These are phyloP conservation scores for Cryptotis parvus DNA, from an alignment of 2,113 vertebrate species.

Conservation along the genomic window DNA sequence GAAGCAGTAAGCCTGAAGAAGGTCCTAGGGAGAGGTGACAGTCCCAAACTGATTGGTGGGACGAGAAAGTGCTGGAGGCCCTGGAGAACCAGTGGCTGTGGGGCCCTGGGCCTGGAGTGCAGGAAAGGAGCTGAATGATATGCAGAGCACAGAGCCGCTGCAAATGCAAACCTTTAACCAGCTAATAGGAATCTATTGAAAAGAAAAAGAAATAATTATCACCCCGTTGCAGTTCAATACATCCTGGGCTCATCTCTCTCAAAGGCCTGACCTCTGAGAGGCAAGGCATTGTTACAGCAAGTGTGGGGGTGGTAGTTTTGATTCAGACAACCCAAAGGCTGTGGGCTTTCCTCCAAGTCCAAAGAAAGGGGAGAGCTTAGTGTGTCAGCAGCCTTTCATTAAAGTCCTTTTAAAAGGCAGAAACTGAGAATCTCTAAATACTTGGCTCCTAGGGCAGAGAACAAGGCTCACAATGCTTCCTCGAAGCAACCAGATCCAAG, in stretches of 20 bases:
- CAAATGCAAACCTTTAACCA: conserved; percentile 68
- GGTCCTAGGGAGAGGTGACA: neutral
- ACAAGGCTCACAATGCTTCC: neutral
- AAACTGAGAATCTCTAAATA: conserved; percentile 11
- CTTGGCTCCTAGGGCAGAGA: neutral
- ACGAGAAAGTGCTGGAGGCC: neutral
- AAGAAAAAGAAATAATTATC: conserved; percentile 71
- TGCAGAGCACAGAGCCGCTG: conserved; percentile 51
- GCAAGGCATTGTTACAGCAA: conserved; percentile 76
- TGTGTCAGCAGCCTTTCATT: conserved; percentile 6
- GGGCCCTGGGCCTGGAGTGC: neutral
- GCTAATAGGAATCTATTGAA: conserved; percentile 44
- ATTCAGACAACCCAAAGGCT: conserved; percentile 74
- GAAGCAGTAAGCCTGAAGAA: neutral
- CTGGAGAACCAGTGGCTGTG: neutral
- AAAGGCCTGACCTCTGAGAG: conserved; percentile 78
- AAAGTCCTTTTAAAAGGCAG: conserved; percentile 23
- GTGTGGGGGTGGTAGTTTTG: conserved; percentile 73
- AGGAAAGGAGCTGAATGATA: conserved; percentile 43
- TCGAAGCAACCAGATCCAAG: neutral
- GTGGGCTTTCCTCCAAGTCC: conserved; percentile 69
- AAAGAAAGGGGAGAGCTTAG: neutral
- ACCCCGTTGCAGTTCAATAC: conserved; percentile 71
- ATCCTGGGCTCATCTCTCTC: conserved; percentile 74
- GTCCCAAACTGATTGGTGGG: neutral